Conservation (phyloP, 2,888 invertebrate species). For the Loripinus fragilis region DNA sequence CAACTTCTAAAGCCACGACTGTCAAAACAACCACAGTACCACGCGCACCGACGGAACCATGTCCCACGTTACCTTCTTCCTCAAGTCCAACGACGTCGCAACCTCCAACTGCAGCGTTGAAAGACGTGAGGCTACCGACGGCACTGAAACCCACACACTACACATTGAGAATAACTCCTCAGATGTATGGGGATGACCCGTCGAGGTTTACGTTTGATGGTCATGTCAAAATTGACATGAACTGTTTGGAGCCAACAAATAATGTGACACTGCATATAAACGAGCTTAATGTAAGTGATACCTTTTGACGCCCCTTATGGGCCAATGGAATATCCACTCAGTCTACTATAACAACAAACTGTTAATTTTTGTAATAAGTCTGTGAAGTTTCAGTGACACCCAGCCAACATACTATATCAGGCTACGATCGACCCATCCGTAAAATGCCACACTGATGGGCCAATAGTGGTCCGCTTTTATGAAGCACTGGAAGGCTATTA, state of each 20-base stretch:
- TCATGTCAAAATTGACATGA: slow-evolving; percentile 60
- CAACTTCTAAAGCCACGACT: not conserved
- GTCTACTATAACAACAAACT: no score
- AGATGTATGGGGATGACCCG: slow-evolving; percentile 71
- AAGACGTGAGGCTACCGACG: slow-evolving; percentile 71
- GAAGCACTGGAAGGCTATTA: no score
- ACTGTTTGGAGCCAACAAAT: slow-evolving; percentile 56
- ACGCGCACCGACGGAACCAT: not conserved
- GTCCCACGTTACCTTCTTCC: slow-evolving; percentile 22
- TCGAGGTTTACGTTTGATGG: slow-evolving; percentile 72
- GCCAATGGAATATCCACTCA: no score
- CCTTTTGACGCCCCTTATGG: no score
- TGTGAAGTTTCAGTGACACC: no score
- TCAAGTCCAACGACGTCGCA: slow-evolving; percentile 29
- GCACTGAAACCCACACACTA: slow-evolving; percentile 69
- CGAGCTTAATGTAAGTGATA: slow-evolving; percentile 63
- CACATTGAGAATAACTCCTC: slow-evolving; percentile 70
- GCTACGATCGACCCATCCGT: no score
- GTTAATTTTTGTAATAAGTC: no score
- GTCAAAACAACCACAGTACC: not conserved
- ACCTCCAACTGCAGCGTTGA: slow-evolving; percentile 9
- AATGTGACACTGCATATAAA: slow-evolving; percentile 72
- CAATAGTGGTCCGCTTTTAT: no score
- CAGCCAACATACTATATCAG: no score
- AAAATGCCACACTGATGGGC: no score